Base-by-base conservation (phyloP, 2,797 vertebrate genomes). In the Acrocephalus scirpaceus region DNA sequence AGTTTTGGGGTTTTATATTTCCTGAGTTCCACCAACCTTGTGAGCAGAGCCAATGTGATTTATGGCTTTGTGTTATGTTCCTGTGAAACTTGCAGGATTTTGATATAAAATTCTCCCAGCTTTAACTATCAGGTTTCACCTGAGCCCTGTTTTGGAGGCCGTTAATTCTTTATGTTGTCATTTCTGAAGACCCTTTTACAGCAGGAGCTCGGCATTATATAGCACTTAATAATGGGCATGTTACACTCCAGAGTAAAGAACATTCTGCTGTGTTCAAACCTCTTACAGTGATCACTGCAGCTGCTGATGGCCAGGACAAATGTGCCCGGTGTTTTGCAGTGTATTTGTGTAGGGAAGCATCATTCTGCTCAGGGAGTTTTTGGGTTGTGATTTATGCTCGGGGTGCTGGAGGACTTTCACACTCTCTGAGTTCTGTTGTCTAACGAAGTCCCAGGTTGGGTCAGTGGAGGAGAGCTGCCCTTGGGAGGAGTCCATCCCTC, bases 101-200 rank as follows among this genome's bases (percentile, higher is more conserved):
- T 90, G 83, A 90, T 93, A 84, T 84, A 92, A 96, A 95, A 92
- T 96, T 96, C 93, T 94, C 86, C 53, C 9, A 12, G 79, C 90
- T 96, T 95, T 90, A 96, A 93, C 90, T 96, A 92, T 94, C 95
- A 85, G 70, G 83, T 92, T 94, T 93, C 86, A 96, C 91, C 94
- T 23, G 85, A 93, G 95, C 89, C 91, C 91, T 95, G 88, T 92
- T 95, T 95, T 90, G 94, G 94, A 96, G 94, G 85, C 88, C 12
- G 50, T 95, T 96, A 93, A 90, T 88, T 96, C 95, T 97, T 97
- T 88, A 93, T 93, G 93, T 90, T 97, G 95, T 97, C 95, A 95
- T 93, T 96, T 88, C 93, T 94, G 93, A 96, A 94, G 91, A 96
- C 86, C 57, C 64, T 91, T 94, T 96, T 92, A 95, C 74, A 90